phyloP scores from a whole-genome alignment of 2,888 invertebrate genomes.

The Metalampra italica region DNA sequence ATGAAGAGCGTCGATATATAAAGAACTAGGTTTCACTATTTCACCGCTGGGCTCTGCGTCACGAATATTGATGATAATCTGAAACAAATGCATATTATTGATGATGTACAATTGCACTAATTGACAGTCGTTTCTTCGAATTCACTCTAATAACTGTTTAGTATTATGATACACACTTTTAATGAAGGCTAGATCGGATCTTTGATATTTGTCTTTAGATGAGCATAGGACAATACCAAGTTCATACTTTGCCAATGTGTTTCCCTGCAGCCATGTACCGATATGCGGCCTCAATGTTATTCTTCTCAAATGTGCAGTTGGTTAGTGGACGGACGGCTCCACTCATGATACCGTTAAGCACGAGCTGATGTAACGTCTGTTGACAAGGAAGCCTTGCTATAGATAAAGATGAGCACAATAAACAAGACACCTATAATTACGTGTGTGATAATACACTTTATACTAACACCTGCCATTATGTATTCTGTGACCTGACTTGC shows the following conservation, averaged over 20 bases:
- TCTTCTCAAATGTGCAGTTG: constrained; percentile 76
- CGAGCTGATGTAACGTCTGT: constrained; percentile 72
- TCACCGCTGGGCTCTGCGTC: constrained; percentile 59
- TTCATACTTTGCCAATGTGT: constrained; percentile 82
- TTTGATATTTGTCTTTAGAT: too few species aligned
- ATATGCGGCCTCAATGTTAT: constrained; percentile 81
- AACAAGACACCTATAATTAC: too few species aligned
- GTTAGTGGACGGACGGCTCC: constrained; percentile 83
- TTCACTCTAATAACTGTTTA: too few species aligned
- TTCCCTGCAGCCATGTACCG: constrained; percentile 82
- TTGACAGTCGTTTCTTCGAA: too few species aligned
- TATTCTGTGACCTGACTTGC: too few species aligned
- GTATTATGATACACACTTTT: too few species aligned
- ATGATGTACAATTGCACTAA: too few species aligned
- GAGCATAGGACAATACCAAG: too few species aligned
- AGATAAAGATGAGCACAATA: too few species aligned
- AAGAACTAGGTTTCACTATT: constrained; percentile 34
- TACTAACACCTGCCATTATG: too few species aligned
- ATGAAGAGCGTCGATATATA: constrained; percentile 54
- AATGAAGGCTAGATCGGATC: too few species aligned
- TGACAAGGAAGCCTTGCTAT: not conserved
- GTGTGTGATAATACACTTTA: too few species aligned
- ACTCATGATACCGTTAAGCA: constrained; percentile 77
- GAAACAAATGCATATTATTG: constrained; percentile 1
- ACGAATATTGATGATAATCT: constrained; percentile 75